Percentiles rank a stretch among this genome's conserved stretches.
Conservation (phyloP, 2,113 vertebrate genomes). For the Antechinus stuartii region DNA sequence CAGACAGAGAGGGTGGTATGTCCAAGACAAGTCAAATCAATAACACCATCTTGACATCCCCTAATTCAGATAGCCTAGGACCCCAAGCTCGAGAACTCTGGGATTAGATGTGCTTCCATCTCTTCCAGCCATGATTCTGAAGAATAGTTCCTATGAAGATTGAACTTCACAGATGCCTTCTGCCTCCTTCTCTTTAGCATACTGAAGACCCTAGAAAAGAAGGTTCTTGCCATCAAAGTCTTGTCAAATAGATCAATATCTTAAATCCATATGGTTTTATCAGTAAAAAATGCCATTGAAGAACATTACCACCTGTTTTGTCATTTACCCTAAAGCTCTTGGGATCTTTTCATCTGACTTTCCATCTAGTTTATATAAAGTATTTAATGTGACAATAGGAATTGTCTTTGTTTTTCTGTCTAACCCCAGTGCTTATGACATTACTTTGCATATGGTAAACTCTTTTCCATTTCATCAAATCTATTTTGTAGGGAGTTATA, state of each 20-base stretch:
- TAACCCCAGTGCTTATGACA: background rate
- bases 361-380: background rate
- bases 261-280: background rate
- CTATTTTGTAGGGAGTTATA: too few species aligned
- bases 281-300: background rate
- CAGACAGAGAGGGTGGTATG: background rate
- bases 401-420: background rate
- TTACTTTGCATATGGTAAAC: background rate
- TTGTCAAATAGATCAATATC: background rate
- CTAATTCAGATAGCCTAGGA: background rate
- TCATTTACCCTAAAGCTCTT: background rate
- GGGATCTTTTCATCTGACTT: background rate
- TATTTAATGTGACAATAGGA: background rate
- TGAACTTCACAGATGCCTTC: background rate
- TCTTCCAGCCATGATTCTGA: background rate
- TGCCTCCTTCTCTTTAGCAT: background rate
- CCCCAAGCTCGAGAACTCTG: background rate
- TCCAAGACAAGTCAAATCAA: background rate
- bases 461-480: background rate
- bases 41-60: background rate
- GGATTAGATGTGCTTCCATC: background rate
- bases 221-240: background rate
- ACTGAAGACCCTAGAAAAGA: background rate
- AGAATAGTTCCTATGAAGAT: background rate
- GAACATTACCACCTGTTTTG: background rate